Conservation (phyloP, 2,888 invertebrate species). For the Cheilosia vernalis region DNA sequence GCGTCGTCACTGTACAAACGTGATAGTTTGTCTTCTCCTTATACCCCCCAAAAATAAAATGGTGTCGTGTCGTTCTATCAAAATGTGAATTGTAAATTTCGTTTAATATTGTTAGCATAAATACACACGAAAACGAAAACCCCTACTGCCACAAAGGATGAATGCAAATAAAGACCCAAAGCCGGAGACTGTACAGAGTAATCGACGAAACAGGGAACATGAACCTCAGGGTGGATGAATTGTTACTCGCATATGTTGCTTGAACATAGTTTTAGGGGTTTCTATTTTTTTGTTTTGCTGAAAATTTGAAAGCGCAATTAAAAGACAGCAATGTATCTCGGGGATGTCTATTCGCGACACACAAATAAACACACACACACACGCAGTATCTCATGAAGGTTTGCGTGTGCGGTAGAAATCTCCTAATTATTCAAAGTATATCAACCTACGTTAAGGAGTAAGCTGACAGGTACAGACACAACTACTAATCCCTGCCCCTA, state of each 20-base stretch:
- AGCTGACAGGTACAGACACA: conserved; percentile 46
- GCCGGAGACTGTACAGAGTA: conserved; percentile 16
- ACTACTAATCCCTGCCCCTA: conserved; percentile 12
- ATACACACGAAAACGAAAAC: conserved; percentile 25
- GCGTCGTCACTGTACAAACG: neutral
- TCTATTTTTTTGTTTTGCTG: neutral
- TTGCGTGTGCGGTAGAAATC: conserved; percentile 15
- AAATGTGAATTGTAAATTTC: conserved; percentile 67
- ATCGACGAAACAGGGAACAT: conserved; percentile 26
- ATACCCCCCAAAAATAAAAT: neutral
- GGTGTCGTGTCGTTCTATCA: conserved; percentile 1
- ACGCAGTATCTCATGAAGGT: neutral
- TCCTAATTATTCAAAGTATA: conserved; percentile 68
- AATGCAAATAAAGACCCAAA: conserved; percentile 37
- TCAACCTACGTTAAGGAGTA: conserved; percentile 16
- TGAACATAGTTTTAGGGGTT: neutral
- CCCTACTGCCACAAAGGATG: conserved; percentile 12
- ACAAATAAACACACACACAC: conserved; percentile 24
- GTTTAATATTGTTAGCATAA: conserved; percentile 58
- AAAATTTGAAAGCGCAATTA: conserved; percentile 70
- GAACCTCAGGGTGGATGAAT: conserved; percentile 8
- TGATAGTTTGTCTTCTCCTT: neutral
- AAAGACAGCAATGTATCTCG: conserved; percentile 50
- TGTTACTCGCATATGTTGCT: conserved; percentile 33
- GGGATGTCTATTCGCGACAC: conserved; percentile 12